A percentile compares a stretch with the other conserved stretches of the same genome.
phyloP scores from a whole-genome alignment of 1,140 invertebrate genomes.

The Drosophila ercepeae region DNA sequence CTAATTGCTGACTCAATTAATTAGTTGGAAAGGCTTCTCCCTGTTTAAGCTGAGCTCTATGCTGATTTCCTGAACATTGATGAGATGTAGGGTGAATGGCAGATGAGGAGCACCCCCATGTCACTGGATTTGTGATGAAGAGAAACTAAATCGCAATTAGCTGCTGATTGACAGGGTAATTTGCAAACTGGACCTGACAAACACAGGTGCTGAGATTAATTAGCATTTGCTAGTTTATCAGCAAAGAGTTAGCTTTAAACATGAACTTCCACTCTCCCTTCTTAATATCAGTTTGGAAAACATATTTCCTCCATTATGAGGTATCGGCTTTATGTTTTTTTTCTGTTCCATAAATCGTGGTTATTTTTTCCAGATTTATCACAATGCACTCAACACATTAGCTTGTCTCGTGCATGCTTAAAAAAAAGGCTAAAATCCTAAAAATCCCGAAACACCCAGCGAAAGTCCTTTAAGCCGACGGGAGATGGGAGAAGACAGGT shows the following conservation, averaged over 20 bases:
- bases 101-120: background rate
- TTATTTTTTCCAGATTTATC: slow-evolving; percentile 2
- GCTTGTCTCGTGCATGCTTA: slow-evolving; percentile 1
- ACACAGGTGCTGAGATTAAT: slow-evolving; percentile 13
- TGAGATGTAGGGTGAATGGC: background rate
- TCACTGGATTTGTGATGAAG: slow-evolving; percentile 14
- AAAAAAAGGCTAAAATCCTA: background rate
- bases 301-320: too few relatives aligned
- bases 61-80: background rate
- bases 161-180: slow-evolving; percentile 11
- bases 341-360: slow-evolving; percentile 18
- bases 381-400: slow-evolving; percentile 30
- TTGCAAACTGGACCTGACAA: slow-evolving; percentile 17
- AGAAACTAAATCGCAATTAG: slow-evolving; percentile 9
- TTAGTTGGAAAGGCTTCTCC: slow-evolving; percentile 42
- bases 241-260: background rate
- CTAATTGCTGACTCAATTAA: slow-evolving; percentile 66
- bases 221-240: background rate
- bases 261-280: background rate
- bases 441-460: background rate
- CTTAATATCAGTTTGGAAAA: background rate
- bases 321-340: too few relatives aligned
- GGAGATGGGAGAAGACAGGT: slow-evolving; percentile 18
- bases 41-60: background rate
- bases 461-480: slow-evolving; percentile 15